Evolutionary conservation across 2,113 vertebrate species (phyloP).

Genomic region (Calypte anna): DNA sequence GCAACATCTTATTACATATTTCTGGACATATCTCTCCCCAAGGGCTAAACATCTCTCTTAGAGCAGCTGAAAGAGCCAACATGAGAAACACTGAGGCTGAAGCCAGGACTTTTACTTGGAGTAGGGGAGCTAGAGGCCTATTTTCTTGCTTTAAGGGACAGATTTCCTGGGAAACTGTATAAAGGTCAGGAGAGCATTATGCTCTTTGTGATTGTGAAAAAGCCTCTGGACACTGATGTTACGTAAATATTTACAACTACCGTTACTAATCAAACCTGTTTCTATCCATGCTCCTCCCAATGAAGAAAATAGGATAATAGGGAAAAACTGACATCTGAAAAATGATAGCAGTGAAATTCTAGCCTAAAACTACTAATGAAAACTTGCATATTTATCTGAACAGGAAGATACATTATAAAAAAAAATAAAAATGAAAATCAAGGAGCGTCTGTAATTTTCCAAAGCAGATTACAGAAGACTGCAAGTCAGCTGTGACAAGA

Average conservation of each 20-base stretch:
- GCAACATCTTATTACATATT: background rate
- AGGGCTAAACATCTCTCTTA: background rate
- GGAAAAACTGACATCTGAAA: background rate
- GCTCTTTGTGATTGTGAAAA: slow-evolving; percentile 15
- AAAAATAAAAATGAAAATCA: background rate
- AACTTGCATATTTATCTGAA: background rate
- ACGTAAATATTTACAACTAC: slow-evolving; percentile 36
- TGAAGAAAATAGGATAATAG: background rate
- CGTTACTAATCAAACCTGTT: slow-evolving; percentile 31
- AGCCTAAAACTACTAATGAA: background rate
- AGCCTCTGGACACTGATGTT: background rate
- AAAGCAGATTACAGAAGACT: background rate
- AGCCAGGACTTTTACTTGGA: background rate
- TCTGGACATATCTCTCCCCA: background rate
- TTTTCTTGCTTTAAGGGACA: slow-evolving; percentile 17
- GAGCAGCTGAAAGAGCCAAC: background rate
- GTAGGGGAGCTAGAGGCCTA: background rate
- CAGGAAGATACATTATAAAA: background rate
- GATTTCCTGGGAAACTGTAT: slow-evolving; percentile 46
- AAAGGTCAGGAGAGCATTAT: slow-evolving; percentile 37
- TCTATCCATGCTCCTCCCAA: background rate
- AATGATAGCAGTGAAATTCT: background rate
- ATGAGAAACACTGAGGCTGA: background rate
- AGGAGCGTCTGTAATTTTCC: slow-evolving; percentile 56
- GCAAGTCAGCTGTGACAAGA: slow-evolving; percentile 16